Evolutionary conservation across 2,888 invertebrate species (phyloP).

Genomic region (Xestia c-nigrum): DNA sequence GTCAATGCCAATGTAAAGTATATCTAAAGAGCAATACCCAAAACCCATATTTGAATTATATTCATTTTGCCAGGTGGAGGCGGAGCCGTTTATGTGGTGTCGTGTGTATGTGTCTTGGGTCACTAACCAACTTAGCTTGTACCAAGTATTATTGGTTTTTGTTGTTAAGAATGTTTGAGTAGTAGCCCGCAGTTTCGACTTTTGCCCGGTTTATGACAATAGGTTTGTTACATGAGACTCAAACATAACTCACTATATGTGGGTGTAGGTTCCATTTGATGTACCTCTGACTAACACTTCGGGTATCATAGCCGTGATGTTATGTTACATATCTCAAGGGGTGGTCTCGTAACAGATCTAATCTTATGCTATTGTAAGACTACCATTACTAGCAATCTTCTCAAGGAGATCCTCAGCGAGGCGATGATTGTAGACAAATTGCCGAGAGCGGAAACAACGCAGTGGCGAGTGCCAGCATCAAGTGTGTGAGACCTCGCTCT

Average conservation of each 20-base stretch:
- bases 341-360: slow-evolving; percentile 17
- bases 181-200: neutral
- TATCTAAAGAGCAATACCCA: no score
- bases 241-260: neutral
- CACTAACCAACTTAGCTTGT: neutral
- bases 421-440: slow-evolving; percentile 50
- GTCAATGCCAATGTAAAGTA: no score
- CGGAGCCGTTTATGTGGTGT: no score
- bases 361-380: slow-evolving; percentile 33
- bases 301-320: neutral
- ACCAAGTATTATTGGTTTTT: neutral
- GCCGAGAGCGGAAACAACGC: slow-evolving; percentile 44
- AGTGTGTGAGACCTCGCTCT: slow-evolving; percentile 5
- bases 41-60: no score
- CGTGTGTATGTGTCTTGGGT: no score
- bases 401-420: slow-evolving; percentile 42
- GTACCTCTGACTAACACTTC: neutral
- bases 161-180: neutral
- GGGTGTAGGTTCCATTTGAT: neutral
- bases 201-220: neutral
- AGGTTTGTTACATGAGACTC: neutral
- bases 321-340: slow-evolving; percentile 18
- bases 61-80: no score
- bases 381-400: slow-evolving; percentile 29
- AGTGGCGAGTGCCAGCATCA: slow-evolving; percentile 23